Conservation (phyloP, 2,888 invertebrate species). For the Hyles lineata region DNA sequence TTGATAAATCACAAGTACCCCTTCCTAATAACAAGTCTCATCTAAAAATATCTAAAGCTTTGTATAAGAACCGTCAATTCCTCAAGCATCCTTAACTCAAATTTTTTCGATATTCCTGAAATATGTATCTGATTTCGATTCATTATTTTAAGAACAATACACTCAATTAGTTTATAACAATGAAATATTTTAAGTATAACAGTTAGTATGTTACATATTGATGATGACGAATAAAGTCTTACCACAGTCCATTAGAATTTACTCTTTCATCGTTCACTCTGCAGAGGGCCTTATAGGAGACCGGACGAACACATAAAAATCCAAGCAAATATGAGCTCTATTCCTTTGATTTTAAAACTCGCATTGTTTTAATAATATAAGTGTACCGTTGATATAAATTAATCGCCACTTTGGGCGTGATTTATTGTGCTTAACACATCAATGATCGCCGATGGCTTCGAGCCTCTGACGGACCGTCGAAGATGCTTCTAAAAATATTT, state of each 20-base stretch:
- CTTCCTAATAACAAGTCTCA: too few species aligned
- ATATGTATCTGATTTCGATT: too few species aligned
- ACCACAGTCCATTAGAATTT: neutral
- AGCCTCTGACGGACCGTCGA: conserved; percentile 7
- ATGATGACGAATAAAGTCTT: too few species aligned
- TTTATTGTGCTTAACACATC: conserved; percentile 68
- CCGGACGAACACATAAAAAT: conserved; percentile 22
- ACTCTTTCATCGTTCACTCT: neutral
- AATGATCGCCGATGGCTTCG: conserved; percentile 57
- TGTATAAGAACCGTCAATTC: too few species aligned
- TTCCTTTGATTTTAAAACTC: conserved; percentile 33
- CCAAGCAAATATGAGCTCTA: conserved; percentile 46
- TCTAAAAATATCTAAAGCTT: too few species aligned
- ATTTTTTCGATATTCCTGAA: too few species aligned
- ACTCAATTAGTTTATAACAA: too few species aligned
- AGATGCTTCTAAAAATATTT: conserved; percentile 19
- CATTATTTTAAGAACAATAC: too few species aligned
- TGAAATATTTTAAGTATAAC: too few species aligned
- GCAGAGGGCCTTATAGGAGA: conserved; percentile 2
- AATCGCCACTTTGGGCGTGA: conserved; percentile 63
- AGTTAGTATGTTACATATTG: too few species aligned
- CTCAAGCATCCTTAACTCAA: too few species aligned
- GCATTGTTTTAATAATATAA: conserved; percentile 31
- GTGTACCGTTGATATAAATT: conserved; percentile 58
- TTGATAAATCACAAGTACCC: too few species aligned